phyloP scores from a whole-genome alignment of 1,140 invertebrate genomes.

The Matsumurasca onukii region DNA sequence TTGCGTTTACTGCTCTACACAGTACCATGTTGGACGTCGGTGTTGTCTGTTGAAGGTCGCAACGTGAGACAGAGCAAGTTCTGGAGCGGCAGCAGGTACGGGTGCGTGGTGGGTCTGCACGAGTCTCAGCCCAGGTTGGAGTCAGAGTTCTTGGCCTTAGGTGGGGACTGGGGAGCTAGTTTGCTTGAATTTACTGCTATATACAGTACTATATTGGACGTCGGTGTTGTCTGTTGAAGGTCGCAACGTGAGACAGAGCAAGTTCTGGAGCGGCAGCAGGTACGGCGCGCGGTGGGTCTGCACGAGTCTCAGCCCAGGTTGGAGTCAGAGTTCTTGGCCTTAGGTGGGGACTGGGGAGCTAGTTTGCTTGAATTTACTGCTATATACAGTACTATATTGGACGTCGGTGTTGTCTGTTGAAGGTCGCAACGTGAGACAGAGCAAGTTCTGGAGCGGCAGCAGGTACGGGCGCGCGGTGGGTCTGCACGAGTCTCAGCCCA shows the following conservation, averaged over 20 bases:
- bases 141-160: too few relatives aligned
- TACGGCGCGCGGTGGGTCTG: conserved; percentile 10
- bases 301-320: conserved; percentile 3
- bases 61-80: conserved; percentile 10
- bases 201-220: too few relatives aligned
- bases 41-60: conserved; percentile 5
- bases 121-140: conserved; percentile 6
- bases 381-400: too few relatives aligned
- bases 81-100: conserved; percentile 25
- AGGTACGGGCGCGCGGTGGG: conserved; percentile 14
- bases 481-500: not conserved
- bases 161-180: too few relatives aligned
- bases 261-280: conserved; percentile 25
- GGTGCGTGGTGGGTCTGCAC: not conserved
- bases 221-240: too few relatives aligned
- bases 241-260: conserved; percentile 2
- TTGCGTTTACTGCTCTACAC: too few relatives aligned
- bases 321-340: conserved; percentile 11
- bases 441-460: conserved; percentile 27
- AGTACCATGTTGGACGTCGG: too few relatives aligned
- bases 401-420: too few relatives aligned
- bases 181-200: too few relatives aligned
- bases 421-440: conserved; percentile 1
- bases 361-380: too few relatives aligned
- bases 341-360: too few relatives aligned